Conservation (phyloP, 2,113 vertebrate species). For the Lepisosteus oculatus region DNA sequence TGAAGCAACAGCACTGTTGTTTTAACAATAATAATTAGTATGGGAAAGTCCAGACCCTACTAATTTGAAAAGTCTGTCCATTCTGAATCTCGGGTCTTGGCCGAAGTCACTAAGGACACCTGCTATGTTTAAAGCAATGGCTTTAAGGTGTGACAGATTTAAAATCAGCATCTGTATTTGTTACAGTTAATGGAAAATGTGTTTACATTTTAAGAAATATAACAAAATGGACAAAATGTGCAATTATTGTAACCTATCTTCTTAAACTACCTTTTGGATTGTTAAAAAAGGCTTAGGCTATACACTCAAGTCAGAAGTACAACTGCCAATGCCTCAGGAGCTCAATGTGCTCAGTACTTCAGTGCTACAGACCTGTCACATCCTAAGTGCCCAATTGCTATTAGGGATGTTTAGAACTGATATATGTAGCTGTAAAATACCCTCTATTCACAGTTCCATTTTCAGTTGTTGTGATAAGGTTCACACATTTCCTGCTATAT, state of each 20-base stretch:
- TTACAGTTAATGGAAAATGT: conserved; percentile 12
- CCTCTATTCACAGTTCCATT: not conserved
- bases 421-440: too few relatives aligned
- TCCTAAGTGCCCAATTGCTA: too few relatives aligned
- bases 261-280: too few relatives aligned
- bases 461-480: conserved; percentile 29
- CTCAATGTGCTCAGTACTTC: not conserved
- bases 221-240: not conserved
- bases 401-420: too few relatives aligned
- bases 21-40: not conserved
- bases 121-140: not conserved
- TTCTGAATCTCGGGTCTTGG: not conserved
- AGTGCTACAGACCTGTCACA: too few relatives aligned
- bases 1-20: too few relatives aligned
- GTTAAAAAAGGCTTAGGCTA: not conserved
- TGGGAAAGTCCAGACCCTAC: not conserved
- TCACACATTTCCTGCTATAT: conserved; percentile 34
- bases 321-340: not conserved
- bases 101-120: not conserved
- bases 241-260: not conserved
- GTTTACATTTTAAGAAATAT: not conserved
- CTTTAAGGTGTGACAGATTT: conserved; percentile 16
- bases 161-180: conserved; percentile 10
- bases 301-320: too few relatives aligned
- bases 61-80: not conserved